A percentile compares a stretch with the other conserved stretches of the same genome.
Evolutionary conservation across 1,140 invertebrate species (phyloP).

Genomic region (Drosophila paulistorum): DNA sequence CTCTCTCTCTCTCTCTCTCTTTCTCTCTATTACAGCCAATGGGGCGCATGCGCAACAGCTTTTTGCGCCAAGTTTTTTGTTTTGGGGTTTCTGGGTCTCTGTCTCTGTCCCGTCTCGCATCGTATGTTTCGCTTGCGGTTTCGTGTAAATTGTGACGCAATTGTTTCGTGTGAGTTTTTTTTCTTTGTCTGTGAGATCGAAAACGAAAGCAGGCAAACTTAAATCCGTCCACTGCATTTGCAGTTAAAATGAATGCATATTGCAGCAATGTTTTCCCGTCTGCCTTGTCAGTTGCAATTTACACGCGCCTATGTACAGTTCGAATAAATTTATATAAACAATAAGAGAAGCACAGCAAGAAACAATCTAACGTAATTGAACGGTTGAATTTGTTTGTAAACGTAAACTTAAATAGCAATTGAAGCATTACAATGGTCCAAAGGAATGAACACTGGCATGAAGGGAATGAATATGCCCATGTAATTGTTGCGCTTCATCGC

Average conservation of each 20-base stretch:
- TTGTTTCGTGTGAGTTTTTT: constrained; percentile 61
- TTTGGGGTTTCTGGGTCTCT: constrained; percentile 79
- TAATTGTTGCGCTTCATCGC: constrained; percentile 44
- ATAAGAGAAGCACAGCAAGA: no score
- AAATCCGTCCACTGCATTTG: constrained; percentile 7
- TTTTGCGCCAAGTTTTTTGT: constrained; percentile 17
- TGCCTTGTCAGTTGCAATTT: constrained; percentile 53
- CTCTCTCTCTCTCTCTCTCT: no score
- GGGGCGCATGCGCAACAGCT: constrained; percentile 72
- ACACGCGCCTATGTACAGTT: constrained; percentile 59
- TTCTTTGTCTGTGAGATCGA: constrained; percentile 63
- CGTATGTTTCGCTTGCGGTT: constrained; percentile 55
- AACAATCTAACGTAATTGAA: constrained; percentile 26
- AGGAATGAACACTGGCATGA: not conserved
- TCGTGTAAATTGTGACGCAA: constrained; percentile 77
- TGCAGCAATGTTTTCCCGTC: constrained; percentile 33
- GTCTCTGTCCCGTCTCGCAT: constrained; percentile 36
- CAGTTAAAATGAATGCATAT: constrained; percentile 15
- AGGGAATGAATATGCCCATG: not conserved
- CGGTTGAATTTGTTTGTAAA: constrained; percentile 40
- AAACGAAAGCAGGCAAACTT: constrained; percentile 63
- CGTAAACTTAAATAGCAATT: constrained; percentile 21
- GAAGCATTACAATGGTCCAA: constrained; percentile 43
- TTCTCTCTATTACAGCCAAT: constrained; percentile 27
- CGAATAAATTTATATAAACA: constrained; percentile 21